Evolutionary conservation across 2,888 invertebrate genomes (phyloP).

Genomic region (Cotesia congregata): DNA sequence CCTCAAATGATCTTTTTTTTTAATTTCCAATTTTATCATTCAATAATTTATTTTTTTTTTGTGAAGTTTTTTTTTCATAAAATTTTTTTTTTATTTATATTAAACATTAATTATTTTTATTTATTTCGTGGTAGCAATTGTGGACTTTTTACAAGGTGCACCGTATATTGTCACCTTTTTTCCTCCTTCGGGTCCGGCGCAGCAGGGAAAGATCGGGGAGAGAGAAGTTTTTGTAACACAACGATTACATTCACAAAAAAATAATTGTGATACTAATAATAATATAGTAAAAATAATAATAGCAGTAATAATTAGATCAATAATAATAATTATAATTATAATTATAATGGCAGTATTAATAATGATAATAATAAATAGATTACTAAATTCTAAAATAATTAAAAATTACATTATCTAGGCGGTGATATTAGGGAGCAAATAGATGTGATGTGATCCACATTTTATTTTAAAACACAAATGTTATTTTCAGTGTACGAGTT

Average conservation of each 20-base stretch:
- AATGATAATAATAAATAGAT: conserved; percentile 63
- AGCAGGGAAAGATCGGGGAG: conserved; percentile 69
- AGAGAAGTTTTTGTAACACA: conserved; percentile 70
- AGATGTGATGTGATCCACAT: conserved; percentile 54
- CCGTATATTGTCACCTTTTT: conserved; percentile 77
- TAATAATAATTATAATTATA: conserved; percentile 47
- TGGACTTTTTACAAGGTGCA: conserved; percentile 67
- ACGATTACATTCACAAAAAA: conserved; percentile 71
- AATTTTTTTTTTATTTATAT: conserved; percentile 43
- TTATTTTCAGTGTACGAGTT: not conserved
- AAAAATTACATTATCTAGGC: conserved; percentile 64
- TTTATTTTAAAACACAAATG: not conserved
- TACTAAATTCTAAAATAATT: conserved; percentile 61
- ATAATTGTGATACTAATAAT: conserved; percentile 47
- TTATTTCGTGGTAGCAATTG: conserved; percentile 64
- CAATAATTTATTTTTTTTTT: conserved; percentile 30
- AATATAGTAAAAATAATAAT: conserved; percentile 57
- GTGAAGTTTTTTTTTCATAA: conserved; percentile 44
- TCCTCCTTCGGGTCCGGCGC: conserved; percentile 74
- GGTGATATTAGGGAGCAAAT: conserved; percentile 69
- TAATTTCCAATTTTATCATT: conserved; percentile 3
- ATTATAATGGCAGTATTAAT: conserved; percentile 63
- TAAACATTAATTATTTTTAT: too few species aligned
- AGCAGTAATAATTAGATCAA: conserved; percentile 24
- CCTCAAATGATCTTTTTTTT: conserved; percentile 31